Evolutionary conservation across 2,888 invertebrate species (phyloP), one percentile per base, ranked within the genome.

Genomic region (Andrena flavipes): DNA sequence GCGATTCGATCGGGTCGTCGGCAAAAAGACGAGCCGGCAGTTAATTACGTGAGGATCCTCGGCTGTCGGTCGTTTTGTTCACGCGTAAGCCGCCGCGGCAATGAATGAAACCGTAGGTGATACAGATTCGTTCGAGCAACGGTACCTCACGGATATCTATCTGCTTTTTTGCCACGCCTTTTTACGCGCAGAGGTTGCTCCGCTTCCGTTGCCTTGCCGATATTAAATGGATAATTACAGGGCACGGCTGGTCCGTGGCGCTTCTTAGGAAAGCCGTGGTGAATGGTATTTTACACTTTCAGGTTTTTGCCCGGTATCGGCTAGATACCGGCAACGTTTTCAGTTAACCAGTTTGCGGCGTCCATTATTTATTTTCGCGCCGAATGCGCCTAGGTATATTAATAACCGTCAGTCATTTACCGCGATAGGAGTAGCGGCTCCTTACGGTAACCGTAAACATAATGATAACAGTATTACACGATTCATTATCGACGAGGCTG

Each of bases 81-180:
- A 10, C 67, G 30, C 48, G 74, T 64, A 48, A 64, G 74, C 72
- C 67, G 35, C 49, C 16, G 30, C 2, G 42, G 68, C 69, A 62
- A 76, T 74, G 84, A 82, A 86, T 77, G 77, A 81, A 78, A 72
- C 70, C 59, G 62, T 7, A 16, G 63, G 71, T 65, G 84, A 80
- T 87, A 87, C 84, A 71, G 80, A 84, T 87, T 80, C 82, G 59
- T 81, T 69, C 63, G 78, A 60, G 68, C 80, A 87, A 87, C 87
- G 87, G 87, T 87, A 87, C 76, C 62, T 2, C n/a, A 60, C 29
- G 62, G 64, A 75, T 71, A 74, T 80, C 69, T 64, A 71, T 83
- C 67, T 60, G 35, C 71, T 77, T 85, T 80, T 84, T 78, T 75
- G n/a, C 49, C 42, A 7, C 8, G 33, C 23, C 3, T 56, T 56